These are phyloP conservation scores for Cydia amplana DNA, from an alignment of 1,140 invertebrate genomes.

Conservation along the genomic window DNA sequence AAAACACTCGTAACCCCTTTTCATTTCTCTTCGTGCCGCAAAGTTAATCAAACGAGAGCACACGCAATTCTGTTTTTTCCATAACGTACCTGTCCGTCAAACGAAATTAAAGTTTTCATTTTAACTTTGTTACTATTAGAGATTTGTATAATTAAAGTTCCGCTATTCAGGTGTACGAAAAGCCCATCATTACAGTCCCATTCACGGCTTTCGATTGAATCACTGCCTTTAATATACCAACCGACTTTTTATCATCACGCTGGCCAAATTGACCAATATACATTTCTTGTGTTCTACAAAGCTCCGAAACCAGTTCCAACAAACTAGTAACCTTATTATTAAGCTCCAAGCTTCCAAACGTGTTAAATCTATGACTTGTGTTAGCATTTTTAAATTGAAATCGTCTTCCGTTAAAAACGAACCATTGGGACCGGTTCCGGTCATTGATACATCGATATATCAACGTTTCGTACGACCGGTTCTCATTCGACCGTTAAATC, in stretches of 20 bases:
- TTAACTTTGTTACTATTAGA: neutral
- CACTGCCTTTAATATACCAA: constrained; percentile 41
- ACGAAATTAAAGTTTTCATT: constrained; percentile 13
- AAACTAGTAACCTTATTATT: constrained; percentile 32
- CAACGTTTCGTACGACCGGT: constrained; percentile 51
- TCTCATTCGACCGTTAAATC: constrained; percentile 55
- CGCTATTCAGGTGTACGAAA: constrained; percentile 12
- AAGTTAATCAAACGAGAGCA: constrained; percentile 26
- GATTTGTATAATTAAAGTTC: constrained; percentile 5
- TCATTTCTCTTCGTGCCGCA: constrained; percentile 18
- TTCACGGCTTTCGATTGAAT: constrained; percentile 30
- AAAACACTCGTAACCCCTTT: constrained; percentile 29
- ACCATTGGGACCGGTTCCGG: constrained; percentile 46
- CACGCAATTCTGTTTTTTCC: constrained; percentile 23
- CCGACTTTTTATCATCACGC: constrained; percentile 44
- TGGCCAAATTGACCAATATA: constrained; percentile 40
- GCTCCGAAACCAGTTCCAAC: constrained; percentile 40
- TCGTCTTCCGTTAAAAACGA: constrained; percentile 38
- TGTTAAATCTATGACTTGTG: constrained; percentile 45
- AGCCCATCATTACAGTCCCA: constrained; percentile 32
- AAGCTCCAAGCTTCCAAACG: constrained; percentile 37
- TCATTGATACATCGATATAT: constrained; percentile 51
- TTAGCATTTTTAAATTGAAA: constrained; percentile 41
- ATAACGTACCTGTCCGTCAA: constrained; percentile 9
- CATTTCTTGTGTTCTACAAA: constrained; percentile 46